Conservation (phyloP, 2,888 invertebrate species). For the Hermaeophaga mercurialis region DNA sequence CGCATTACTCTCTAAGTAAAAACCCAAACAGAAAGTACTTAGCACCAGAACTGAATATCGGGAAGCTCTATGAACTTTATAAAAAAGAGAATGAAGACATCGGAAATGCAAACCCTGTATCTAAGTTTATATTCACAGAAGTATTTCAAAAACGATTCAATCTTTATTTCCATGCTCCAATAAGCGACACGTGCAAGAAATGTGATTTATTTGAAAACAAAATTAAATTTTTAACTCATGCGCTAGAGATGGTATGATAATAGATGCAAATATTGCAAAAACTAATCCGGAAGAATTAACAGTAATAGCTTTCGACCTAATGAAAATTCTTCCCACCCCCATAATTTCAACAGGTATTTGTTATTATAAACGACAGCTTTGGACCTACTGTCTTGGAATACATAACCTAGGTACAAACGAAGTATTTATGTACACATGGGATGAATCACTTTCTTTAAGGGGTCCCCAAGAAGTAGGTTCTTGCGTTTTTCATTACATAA, state of each 20-base stretch:
- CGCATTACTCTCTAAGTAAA: no score
- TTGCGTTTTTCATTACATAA: slow-evolving; percentile 30
- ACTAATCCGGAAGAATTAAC: background rate
- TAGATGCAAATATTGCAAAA: background rate
- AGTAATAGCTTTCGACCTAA: background rate
- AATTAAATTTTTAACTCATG: no score
- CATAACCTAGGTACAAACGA: background rate
- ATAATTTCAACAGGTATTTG: background rate
- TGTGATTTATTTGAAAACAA: background rate
- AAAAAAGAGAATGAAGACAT: background rate
- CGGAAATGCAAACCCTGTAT: background rate
- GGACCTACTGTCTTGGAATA: background rate
- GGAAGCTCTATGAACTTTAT: background rate
- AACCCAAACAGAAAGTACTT: background rate
- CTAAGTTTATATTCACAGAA: background rate
- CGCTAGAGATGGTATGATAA: background rate
- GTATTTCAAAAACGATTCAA: background rate
- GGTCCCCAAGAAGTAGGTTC: slow-evolving; percentile 40
- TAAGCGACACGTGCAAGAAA: background rate
- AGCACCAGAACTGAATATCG: background rate
- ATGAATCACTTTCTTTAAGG: slow-evolving; percentile 30
- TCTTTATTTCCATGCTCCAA: background rate
- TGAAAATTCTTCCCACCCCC: background rate
- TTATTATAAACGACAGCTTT: background rate
- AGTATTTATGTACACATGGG: background rate